phyloP scores from a whole-genome alignment of 2,797 vertebrate species.

The Pantherophis alleghaniensis region DNA sequence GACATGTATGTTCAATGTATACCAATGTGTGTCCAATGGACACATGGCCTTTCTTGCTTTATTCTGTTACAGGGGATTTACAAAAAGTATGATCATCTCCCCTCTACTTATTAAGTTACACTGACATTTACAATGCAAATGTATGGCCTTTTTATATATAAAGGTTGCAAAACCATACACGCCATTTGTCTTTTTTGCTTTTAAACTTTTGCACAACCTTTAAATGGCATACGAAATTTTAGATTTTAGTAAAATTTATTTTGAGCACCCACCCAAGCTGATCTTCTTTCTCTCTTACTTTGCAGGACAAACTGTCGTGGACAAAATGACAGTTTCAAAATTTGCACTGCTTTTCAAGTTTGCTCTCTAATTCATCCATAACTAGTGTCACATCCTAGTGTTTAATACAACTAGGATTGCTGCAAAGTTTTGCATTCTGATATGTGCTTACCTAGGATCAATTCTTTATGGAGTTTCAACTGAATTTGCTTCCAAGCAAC shows the following conservation, averaged over 20 bases:
- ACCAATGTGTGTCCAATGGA: not conserved
- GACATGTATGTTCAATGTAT: not conserved
- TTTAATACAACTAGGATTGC: not conserved
- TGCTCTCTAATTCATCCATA: not conserved
- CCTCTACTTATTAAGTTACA: not conserved
- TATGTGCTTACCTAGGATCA: not conserved
- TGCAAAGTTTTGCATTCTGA: not conserved
- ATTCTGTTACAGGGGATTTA: not conserved
- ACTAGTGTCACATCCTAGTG: not conserved
- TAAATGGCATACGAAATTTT: not conserved
- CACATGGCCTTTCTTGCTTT: not conserved
- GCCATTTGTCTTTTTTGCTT: not conserved
- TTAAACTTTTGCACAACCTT: not conserved
- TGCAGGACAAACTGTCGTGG: fast-evolving
- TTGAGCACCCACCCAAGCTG: not conserved
- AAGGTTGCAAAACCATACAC: not conserved
- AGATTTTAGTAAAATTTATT: not conserved
- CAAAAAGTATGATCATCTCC: not conserved
- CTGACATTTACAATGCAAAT: not conserved
- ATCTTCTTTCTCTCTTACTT: not conserved
- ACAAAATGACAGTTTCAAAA: not conserved
- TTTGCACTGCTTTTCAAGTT: not conserved
- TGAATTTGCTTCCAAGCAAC: not conserved
- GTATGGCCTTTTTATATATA: not conserved
- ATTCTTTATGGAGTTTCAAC: not conserved